phyloP scores from a whole-genome alignment of 2,797 vertebrate genomes.

The Acanthornis magna region DNA sequence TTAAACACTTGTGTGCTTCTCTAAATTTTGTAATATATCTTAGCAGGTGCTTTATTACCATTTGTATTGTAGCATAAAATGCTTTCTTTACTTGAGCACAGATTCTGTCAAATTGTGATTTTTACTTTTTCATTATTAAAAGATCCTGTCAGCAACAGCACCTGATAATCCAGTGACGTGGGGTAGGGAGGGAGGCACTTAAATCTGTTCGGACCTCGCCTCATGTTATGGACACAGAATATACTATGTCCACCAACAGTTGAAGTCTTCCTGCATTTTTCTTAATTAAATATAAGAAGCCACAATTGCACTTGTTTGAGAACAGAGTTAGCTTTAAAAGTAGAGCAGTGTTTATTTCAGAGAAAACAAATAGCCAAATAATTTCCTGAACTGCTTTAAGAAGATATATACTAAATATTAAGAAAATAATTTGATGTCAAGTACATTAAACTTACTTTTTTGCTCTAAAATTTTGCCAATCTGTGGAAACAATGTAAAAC shows the following conservation, averaged over 20 bases:
- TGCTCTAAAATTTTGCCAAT: background rate
- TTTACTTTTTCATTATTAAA: background rate
- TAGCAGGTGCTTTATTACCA: background rate
- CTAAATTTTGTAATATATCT: background rate
- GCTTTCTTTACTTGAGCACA: background rate
- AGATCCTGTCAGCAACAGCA: background rate
- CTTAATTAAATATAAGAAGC: conserved; percentile 18
- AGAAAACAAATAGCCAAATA: background rate
- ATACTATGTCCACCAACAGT: conserved; percentile 18
- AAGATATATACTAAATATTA: background rate
- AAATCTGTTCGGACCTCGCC: conserved; percentile 12
- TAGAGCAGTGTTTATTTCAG: background rate
- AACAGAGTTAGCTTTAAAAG: background rate
- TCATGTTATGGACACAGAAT: conserved; percentile 7
- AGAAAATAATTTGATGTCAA: conserved; percentile 9
- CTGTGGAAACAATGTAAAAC: conserved; percentile 27
- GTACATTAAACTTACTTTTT: background rate
- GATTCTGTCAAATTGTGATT: background rate
- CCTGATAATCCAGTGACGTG: background rate
- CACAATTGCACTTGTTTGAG: background rate
- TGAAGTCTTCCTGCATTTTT: background rate
- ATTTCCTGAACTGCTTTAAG: conserved; percentile 22
- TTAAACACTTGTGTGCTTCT: background rate
- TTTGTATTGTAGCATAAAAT: background rate
- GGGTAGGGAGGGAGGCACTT: background rate